Base-by-base conservation (phyloP, 2,888 invertebrate species). In the Acleris literana region DNA sequence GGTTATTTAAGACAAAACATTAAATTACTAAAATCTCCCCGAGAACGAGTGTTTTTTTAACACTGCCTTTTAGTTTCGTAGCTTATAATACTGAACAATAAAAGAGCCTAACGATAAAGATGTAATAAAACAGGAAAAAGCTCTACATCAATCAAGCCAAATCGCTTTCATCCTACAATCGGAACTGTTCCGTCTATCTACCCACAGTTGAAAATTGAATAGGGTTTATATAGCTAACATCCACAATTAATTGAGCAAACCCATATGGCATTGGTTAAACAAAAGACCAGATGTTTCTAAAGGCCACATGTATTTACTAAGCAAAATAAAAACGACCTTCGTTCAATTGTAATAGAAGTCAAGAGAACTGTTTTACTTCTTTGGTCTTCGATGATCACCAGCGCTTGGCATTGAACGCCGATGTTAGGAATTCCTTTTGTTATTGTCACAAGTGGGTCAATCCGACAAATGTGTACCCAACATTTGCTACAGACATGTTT, bases 281-380 rank as follows among this genome's bases (percentile, higher is more conserved):
- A 63, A 67, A 63, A 58, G 29, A 64, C 22, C 68, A 68, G 68
- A 68, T 68, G 68, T 64, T 48, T 48, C 17, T 48, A 53, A 53
- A 66, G 66, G 66, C 17, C 62, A 25, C 51, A 22, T 43, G 18
- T 20, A 33, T n/a, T 51, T 9, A 13, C 18, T 16, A 17, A 61
- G 46, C 39, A 13, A 29, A 56, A 55, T 53, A 20, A 56, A 64
- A 22, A 29, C 48, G 49, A 64, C 68, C 60, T 64, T 64, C 51
- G 13, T 11, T 13, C 5, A 33, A 64, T 64, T 54, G 51, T 17
- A 49, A 59, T 56, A 63, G 46, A 20, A 44, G 20, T 20, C 39
- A 39, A 43, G 25, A 52, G 9, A 18, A 18, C 44, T 39, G 20
- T 39, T 11, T 9, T 13, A 20, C 52, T 20, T 16, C 7, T 33